Percentiles rank a stretch among this genome's conserved stretches.
phyloP scores from a whole-genome alignment of 2,113 vertebrate genomes.

The Myotis lucifugus region DNA sequence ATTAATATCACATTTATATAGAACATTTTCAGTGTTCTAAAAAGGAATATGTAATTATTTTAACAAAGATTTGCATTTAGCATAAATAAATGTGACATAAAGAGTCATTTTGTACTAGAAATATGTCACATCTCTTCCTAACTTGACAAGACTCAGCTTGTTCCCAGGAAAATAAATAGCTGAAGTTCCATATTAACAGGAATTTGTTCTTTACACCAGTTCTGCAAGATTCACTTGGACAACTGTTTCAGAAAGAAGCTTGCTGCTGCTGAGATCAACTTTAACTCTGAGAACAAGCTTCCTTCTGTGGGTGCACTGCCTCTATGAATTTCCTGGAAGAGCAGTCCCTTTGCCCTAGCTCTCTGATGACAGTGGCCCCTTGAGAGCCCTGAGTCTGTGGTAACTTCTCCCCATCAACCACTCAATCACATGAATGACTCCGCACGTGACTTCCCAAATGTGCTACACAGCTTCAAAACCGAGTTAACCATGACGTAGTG shows the following conservation, averaged over 20 bases:
- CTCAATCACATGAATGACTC: not conserved
- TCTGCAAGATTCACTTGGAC: not conserved
- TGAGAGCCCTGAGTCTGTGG: not conserved
- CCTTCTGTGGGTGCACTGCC: not conserved
- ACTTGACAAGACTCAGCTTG: not conserved
- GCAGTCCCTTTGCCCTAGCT: not conserved
- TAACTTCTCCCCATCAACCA: not conserved
- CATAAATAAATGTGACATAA: constrained; percentile 4
- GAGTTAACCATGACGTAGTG: not conserved
- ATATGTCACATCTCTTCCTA: constrained; percentile 23
- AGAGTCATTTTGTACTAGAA: constrained; percentile 18
- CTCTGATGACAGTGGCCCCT: not conserved
- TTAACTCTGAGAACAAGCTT: not conserved
- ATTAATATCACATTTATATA: not conserved
- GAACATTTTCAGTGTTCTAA: not conserved
- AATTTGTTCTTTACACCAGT: not conserved
- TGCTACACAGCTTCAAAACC: not conserved
- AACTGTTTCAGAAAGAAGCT: not conserved
- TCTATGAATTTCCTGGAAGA: not conserved
- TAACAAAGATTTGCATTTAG: constrained; percentile 36
- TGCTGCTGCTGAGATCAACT: not conserved
- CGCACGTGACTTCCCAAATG: not conserved
- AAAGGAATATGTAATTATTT: not conserved
- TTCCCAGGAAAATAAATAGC: constrained; percentile 23
- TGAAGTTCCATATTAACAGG: not conserved